Evolutionary conservation across 2,797 vertebrate species (phyloP), one percentile per base, ranked within the genome.

Genomic region (Caiman crocodilus): DNA sequence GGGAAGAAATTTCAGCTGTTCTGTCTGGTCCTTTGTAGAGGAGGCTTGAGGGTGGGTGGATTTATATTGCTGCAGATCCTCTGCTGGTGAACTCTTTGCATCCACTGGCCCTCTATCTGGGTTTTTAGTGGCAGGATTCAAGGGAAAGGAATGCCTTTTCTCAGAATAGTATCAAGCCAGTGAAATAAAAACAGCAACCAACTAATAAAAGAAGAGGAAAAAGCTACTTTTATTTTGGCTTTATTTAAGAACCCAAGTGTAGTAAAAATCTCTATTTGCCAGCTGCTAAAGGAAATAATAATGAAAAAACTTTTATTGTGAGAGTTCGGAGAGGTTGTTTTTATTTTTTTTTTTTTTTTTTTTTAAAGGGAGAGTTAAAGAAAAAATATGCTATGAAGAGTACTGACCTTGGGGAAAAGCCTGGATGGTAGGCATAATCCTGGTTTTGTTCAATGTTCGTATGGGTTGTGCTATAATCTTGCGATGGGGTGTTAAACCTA

Each of bases 381-480:
- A 42, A 32, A 85, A 90, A 91, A 56, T 18, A 76, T 12, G 4
- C 15, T 67, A 10, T 73, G 83, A 90, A 93, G n/a, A 92, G 82
- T 83, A 85, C 28, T 89, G 74, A 26, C 77, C 61, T 90, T 5
- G 2, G 0, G 64, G 60, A 87, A 14, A 0, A 0, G 74, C 76
- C 67, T 30, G 50, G 82, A n/a, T 30, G 4, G 61, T 32, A 14
- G 85, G 69, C 59, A 93, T 77, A 81, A 13, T 64, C 65, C n/a
- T 32, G 61, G 20, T 50, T 59, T 67, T 90, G 63, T 89, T 94
- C 89, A 93, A 89, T 84, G 94, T 96, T 89, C 50, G 79, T 64
- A 79, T 92, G 83, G 63, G 84, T 73, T 50, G 58, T 89, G 87
- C 83, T 65, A 67, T 89, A 79, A 82, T 79, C 58, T 79, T 67